A percentile compares a stretch with the other conserved stretches of the same genome.
These are phyloP conservation scores for Epinotia ramella DNA, from an alignment of 2,888 invertebrate species.

Conservation along the genomic window DNA sequence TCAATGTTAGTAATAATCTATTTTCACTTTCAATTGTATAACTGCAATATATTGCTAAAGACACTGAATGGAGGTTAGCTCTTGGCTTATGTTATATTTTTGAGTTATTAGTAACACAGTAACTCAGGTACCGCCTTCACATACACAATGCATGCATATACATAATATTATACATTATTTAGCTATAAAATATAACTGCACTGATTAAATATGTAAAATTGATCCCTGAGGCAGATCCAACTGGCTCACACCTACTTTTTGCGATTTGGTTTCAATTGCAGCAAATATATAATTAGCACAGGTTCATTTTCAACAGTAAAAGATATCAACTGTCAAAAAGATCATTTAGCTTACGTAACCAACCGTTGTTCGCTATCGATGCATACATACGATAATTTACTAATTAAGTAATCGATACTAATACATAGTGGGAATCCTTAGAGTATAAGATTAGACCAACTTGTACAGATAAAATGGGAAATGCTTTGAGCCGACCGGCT, in stretches of 20 bases:
- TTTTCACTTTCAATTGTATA: background rate
- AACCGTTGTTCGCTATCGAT: background rate
- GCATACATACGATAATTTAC: too few species aligned
- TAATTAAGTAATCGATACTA: background rate
- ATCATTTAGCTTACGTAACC: background rate
- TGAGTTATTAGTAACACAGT: background rate
- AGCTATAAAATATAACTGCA: background rate
- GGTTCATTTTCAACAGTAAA: too few species aligned
- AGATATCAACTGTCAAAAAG: too few species aligned
- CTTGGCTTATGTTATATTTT: background rate
- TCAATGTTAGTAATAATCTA: background rate
- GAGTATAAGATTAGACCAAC: too few species aligned
- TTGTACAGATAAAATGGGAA: too few species aligned
- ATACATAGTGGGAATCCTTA: background rate
- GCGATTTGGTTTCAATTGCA: background rate
- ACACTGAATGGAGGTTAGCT: background rate
- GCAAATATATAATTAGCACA: background rate
- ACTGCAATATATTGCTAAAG: background rate
- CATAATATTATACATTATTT: background rate
- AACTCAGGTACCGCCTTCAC: background rate
- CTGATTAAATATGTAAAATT: constrained; percentile 7
- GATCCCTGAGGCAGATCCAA: constrained; percentile 10
- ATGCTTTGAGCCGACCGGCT: too few species aligned
- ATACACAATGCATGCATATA: background rate
- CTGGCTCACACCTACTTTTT: constrained; percentile 5